Conservation (phyloP, 2,888 invertebrate species). For the Octonoba sinensis region DNA sequence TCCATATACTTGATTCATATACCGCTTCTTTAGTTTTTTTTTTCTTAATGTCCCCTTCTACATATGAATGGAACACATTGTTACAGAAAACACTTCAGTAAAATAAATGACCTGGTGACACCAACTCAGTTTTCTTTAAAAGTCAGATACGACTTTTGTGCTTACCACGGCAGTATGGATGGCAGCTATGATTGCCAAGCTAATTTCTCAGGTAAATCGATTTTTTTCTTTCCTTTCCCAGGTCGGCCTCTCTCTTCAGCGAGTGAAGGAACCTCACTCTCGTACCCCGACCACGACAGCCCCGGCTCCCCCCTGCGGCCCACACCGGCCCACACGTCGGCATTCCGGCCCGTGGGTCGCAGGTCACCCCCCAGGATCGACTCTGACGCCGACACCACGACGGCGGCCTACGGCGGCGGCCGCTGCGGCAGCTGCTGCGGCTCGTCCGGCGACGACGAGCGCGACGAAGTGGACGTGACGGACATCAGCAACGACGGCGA, state of each 20-base stretch:
- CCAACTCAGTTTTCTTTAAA: no score
- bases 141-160: no score
- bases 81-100: no score
- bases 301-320: constrained; percentile 52
- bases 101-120: no score
- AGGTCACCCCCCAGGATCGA: constrained; percentile 57
- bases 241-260: constrained; percentile 61
- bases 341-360: constrained; percentile 65
- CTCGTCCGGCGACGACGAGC: constrained; percentile 36
- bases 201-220: background rate
- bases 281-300: constrained; percentile 48
- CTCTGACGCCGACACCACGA: constrained; percentile 58
- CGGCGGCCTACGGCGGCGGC: constrained; percentile 34
- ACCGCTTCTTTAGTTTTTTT: background rate
- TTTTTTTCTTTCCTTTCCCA: constrained; percentile 4
- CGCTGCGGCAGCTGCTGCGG: constrained; percentile 23
- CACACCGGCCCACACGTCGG: constrained; percentile 55
- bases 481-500: constrained; percentile 63
- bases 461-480: constrained; percentile 63
- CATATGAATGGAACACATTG: no score
- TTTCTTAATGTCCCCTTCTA: background rate
- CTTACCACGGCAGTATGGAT: no score
- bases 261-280: constrained; percentile 56
- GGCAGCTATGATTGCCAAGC: background rate
- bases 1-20: no score